A percentile compares a stretch with the other conserved stretches of the same genome.
These are phyloP conservation scores for Chionis minor DNA, from an alignment of 2,113 vertebrate species.

Conservation along the genomic window DNA sequence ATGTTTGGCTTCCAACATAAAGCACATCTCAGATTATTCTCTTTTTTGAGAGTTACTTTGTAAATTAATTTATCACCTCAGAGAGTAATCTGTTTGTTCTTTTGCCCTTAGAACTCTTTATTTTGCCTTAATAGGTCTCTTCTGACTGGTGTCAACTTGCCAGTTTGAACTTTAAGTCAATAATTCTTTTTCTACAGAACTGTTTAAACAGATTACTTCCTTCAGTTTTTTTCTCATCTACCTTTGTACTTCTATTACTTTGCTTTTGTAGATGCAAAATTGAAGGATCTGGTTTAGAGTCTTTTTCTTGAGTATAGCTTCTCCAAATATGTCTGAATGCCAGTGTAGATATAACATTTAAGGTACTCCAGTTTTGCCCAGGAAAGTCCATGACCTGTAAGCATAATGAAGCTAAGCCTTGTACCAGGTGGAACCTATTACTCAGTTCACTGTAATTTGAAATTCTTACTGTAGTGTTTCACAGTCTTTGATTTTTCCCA, in stretches of 20 bases:
- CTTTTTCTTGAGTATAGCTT: background rate
- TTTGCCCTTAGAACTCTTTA: background rate
- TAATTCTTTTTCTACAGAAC: background rate
- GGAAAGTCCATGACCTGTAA: background rate
- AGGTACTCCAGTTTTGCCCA: background rate
- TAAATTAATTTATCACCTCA: background rate
- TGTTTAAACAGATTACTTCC: background rate
- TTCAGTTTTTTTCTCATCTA: background rate
- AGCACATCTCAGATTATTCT: background rate
- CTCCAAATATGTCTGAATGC: background rate
- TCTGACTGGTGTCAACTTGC: background rate
- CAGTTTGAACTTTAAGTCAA: background rate
- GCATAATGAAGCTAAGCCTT: background rate
- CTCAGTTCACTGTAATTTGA: background rate
- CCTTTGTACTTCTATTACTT: background rate
- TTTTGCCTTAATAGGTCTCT: background rate
- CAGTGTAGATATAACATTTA: background rate
- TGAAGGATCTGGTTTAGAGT: background rate
- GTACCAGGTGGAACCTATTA: background rate
- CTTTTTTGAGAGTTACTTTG: background rate
- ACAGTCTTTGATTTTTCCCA: background rate
- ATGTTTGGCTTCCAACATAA: background rate
- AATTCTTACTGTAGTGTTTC: background rate
- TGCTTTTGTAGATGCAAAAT: background rate
- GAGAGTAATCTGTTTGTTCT: background rate